Conservation (phyloP, 2,113 vertebrate species). For the Calyptomena viridis region DNA sequence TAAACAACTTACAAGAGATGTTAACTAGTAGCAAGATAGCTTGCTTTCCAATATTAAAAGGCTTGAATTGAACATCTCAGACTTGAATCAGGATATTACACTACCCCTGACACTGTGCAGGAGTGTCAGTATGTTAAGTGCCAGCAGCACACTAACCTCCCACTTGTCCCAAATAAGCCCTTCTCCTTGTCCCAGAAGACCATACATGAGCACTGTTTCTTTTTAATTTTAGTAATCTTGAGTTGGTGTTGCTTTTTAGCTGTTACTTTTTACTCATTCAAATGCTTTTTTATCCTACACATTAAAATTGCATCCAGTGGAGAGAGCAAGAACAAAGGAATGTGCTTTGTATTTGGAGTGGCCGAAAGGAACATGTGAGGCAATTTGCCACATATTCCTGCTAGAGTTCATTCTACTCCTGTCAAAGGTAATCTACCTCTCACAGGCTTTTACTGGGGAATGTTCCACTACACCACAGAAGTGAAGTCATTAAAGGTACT, state of each 20-base stretch:
- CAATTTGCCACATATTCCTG: neutral
- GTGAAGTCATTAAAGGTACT: neutral
- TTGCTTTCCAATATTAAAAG: neutral
- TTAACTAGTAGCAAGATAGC: neutral
- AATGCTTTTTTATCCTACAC: neutral
- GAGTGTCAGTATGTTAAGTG: neutral
- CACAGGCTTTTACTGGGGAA: neutral
- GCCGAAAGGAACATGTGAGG: neutral
- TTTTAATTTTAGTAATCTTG: neutral
- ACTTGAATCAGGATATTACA: neutral
- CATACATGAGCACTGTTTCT: neutral
- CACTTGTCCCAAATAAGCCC: neutral
- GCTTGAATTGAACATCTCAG: neutral
- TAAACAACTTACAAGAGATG: neutral
- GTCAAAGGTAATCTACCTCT: neutral
- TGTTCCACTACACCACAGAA: neutral
- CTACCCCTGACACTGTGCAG: rapidly evolving
- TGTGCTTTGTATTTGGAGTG: neutral
- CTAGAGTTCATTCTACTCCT: neutral
- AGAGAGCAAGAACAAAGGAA: neutral
- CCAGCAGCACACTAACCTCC: neutral
- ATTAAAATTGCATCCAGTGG: neutral
- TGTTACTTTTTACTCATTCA: neutral
- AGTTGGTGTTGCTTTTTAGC: neutral
- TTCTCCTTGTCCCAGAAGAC: neutral